Base-by-base conservation (phyloP, 2,113 vertebrate genomes). In the Tenrec ecaudatus region DNA sequence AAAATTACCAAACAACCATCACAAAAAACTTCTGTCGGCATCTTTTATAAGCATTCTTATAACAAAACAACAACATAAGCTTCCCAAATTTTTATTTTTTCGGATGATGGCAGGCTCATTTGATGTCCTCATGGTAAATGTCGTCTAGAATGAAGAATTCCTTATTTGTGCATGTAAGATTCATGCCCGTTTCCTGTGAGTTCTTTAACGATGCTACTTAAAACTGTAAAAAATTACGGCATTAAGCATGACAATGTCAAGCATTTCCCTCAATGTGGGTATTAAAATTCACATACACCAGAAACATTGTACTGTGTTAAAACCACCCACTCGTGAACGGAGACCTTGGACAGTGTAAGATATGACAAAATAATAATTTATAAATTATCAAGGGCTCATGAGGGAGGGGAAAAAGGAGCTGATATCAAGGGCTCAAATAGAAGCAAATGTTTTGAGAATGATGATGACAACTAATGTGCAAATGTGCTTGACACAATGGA, bases 51-150 rank as follows among this genome's bases (percentile, higher is more conserved):
- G 19, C 16, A 6, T 71, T n/a, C 68, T 19, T 64, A 25, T 23
- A 64, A 64, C 23, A 64, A 64, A 27, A 27, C 23, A 64, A 64
- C 31, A 33, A 19, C n/a, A 36, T 36, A 73, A 89, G 47, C 33
- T 64, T 95, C 60, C 8, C 25, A 82, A 91, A 86, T 33, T 20
- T 95, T 6, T 64, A 38, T 85, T 86, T 36, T 64, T 76, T 92
- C 76, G 89, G 47, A 22, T 89, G 38, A 92, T 84, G 89, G 81
- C 57, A 88, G 90, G 12, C 71, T 91, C 80, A 75, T 92, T 92
- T 79, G 53, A 69, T 92, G 90, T 94, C 53, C 79, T 29, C 76
- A 58, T 38, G 43, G 89, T 92, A 75, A 88, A 76, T 79, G 53
- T 90, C 19, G 69, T 90, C 62, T 92, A 76, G 92, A 86, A 78